phyloP scores from a whole-genome alignment of 2,888 invertebrate species.

The Cantharis rufa region DNA sequence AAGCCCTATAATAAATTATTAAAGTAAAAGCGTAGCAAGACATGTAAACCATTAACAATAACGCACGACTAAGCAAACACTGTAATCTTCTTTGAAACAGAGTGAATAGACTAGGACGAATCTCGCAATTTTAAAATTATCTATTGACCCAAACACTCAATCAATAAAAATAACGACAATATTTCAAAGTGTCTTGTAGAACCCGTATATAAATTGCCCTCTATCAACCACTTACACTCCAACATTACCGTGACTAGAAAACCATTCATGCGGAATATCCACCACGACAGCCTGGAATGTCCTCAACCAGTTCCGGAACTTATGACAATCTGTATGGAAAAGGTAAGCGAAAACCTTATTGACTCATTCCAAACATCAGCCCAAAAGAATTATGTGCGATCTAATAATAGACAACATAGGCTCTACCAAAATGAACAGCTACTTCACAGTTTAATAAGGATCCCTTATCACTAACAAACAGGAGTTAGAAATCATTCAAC shows the following conservation, averaged over 20 bases:
- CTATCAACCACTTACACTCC: slow-evolving; percentile 31
- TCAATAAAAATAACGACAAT: slow-evolving; percentile 27
- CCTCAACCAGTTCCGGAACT: slow-evolving; percentile 28
- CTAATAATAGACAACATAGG: slow-evolving; percentile 26
- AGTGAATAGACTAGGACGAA: slow-evolving; percentile 2
- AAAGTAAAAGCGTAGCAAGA: neutral
- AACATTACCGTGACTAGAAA: slow-evolving; percentile 27
- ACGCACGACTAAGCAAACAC: neutral
- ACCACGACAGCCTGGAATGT: slow-evolving; percentile 33
- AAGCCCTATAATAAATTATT: slow-evolving; percentile 1
- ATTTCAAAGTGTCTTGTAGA: slow-evolving; percentile 28
- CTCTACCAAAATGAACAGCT: neutral
- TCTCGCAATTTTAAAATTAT: slow-evolving; percentile 28
- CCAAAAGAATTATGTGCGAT: slow-evolving; percentile 34
- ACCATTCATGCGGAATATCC: slow-evolving; percentile 32
- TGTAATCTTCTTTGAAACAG: slow-evolving; percentile 16
- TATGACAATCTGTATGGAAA: slow-evolving; percentile 33
- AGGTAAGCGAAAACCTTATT: slow-evolving; percentile 22
- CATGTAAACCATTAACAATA: slow-evolving; percentile 8
- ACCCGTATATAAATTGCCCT: slow-evolving; percentile 32
- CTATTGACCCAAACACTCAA: slow-evolving; percentile 23
- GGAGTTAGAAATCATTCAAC: slow-evolving; percentile 25
- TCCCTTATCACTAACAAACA: slow-evolving; percentile 32
- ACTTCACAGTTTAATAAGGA: slow-evolving; percentile 30
- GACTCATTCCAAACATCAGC: slow-evolving; percentile 31